A percentile compares a stretch with the other conserved stretches of the same genome.
phyloP scores from a whole-genome alignment of 2,888 invertebrate species.

The Ectobius pallidus region DNA sequence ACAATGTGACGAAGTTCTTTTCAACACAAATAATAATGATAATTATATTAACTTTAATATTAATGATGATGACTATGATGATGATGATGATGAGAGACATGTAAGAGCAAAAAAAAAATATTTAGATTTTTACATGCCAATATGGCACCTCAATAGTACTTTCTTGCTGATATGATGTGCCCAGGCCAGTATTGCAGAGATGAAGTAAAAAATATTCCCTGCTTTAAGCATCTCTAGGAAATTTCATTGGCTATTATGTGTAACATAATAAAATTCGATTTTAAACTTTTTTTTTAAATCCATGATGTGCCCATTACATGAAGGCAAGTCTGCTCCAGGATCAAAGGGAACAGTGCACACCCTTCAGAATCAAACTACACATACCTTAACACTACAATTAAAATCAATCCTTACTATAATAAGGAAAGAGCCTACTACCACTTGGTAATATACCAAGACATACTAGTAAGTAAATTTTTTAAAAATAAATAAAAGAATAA shows the following conservation, averaged over 20 bases:
- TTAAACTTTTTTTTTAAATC: too few relatives aligned
- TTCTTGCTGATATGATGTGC: conserved; percentile 4
- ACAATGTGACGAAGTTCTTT: background rate
- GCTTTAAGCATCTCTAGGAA: background rate
- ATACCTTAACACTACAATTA: too few relatives aligned
- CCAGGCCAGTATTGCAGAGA: background rate
- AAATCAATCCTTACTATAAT: too few relatives aligned
- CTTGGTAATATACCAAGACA: too few relatives aligned
- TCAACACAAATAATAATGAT: conserved; percentile 6
- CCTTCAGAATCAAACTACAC: too few relatives aligned
- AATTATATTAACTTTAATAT: too few relatives aligned
- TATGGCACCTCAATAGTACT: conserved; percentile 30
- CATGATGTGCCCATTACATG: background rate
- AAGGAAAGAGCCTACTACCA: too few relatives aligned
- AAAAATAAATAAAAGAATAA: too few relatives aligned
- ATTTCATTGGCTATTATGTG: too few relatives aligned
- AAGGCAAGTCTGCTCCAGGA: background rate
- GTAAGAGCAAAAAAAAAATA: conserved; percentile 32
- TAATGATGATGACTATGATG: too few relatives aligned
- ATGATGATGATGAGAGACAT: conserved; percentile 5
- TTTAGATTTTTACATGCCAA: conserved; percentile 30
- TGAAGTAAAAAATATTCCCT: conserved; percentile 12
- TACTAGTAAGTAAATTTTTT: too few relatives aligned
- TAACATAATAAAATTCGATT: too few relatives aligned
- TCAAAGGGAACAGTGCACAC: conserved; percentile 2